A percentile compares a stretch with the other conserved stretches of the same genome.
These are phyloP conservation scores for Heliangelus exortis DNA, from an alignment of 2,797 vertebrate genomes.

Conservation along the genomic window DNA sequence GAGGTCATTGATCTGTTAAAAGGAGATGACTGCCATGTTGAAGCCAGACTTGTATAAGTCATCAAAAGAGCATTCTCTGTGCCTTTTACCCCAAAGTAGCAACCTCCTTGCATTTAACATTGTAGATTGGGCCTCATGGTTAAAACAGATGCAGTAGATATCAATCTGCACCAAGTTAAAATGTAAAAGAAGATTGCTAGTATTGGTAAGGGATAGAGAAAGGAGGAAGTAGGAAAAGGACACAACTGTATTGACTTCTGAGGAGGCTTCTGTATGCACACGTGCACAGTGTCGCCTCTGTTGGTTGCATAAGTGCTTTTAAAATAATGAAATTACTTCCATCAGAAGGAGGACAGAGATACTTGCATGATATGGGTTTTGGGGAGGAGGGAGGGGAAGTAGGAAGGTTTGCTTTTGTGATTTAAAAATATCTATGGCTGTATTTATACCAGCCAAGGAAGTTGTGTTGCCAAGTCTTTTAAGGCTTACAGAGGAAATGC, in stretches of 20 bases:
- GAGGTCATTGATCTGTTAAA: background rate
- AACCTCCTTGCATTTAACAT: background rate
- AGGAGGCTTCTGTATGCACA: background rate
- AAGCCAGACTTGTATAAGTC: background rate
- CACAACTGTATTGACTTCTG: background rate
- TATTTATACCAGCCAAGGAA: constrained; percentile 49
- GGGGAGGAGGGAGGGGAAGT: background rate
- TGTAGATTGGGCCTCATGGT: background rate
- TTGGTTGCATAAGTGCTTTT: constrained; percentile 67
- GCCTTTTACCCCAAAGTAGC: background rate
- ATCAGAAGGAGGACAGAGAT: constrained; percentile 63
- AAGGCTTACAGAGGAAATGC: constrained; percentile 52
- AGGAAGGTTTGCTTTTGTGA: constrained; percentile 19
- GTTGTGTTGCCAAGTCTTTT: constrained; percentile 42
- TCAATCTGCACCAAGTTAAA: background rate
- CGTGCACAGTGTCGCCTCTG: background rate
- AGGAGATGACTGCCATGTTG: background rate
- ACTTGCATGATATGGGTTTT: constrained; percentile 41
- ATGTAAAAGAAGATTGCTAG: background rate
- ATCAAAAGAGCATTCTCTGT: background rate
- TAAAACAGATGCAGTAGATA: background rate
- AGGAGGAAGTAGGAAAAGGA: constrained; percentile 3
- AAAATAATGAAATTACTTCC: constrained; percentile 75
- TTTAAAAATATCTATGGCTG: constrained; percentile 58
- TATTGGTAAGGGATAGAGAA: constrained; percentile 15